Evolutionary conservation across 2,888 invertebrate species (phyloP).

Genomic region (Callinectes sapidus): DNA sequence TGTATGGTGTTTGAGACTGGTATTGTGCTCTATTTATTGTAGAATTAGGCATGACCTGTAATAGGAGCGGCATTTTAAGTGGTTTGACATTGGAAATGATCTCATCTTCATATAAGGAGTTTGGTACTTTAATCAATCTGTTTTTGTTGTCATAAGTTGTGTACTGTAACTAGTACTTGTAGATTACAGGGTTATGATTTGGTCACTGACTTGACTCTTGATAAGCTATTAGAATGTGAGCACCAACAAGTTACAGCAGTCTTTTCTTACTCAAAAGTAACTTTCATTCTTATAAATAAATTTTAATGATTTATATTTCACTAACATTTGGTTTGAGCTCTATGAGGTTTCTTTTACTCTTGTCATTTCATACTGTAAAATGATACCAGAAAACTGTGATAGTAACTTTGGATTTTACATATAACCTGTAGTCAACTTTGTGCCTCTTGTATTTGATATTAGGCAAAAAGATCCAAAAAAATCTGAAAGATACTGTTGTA

Average conservation of each 20-base stretch:
- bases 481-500: neutral
- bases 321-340: neutral
- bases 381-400: neutral
- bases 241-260: neutral
- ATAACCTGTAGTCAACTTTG: neutral
- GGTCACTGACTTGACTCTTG: neutral
- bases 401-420: neutral
- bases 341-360: neutral
- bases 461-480: neutral
- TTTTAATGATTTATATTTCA: constrained; percentile 11
- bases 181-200: neutral
- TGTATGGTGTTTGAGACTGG: neutral
- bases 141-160: neutral
- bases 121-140: neutral
- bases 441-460: neutral
- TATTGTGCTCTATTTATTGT: constrained; percentile 2
- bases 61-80: neutral
- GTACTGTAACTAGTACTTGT: neutral
- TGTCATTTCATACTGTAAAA: neutral
- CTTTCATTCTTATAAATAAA: neutral
- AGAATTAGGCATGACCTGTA: neutral
- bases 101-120: constrained; percentile 12
- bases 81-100: constrained; percentile 17
- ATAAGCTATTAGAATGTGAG: neutral
- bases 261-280: neutral